Evolutionary conservation across 2,113 vertebrate genomes (phyloP).

Genomic region (Corynorhinus townsendii): DNA sequence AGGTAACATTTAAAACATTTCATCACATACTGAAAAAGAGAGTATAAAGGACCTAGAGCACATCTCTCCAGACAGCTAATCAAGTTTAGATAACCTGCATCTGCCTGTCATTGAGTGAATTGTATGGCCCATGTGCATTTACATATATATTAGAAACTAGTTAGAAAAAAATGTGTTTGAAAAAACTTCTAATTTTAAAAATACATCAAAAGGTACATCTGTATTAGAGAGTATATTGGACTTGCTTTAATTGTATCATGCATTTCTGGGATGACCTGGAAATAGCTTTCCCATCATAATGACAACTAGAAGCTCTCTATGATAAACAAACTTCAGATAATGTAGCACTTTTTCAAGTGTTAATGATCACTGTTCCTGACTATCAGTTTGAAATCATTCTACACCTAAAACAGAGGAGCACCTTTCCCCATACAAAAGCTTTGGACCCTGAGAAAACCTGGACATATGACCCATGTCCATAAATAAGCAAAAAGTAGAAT

Average conservation of each 20-base stretch:
- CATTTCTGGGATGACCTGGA: not conserved
- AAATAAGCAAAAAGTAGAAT: not conserved
- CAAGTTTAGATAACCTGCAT: not conserved
- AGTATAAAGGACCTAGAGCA: not conserved
- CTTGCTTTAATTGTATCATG: not conserved
- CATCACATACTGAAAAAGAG: not conserved
- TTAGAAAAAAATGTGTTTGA: not conserved
- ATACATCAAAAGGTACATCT: not conserved
- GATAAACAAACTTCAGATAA: not conserved
- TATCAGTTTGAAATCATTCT: constrained; percentile 20
- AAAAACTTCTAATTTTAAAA: constrained; percentile 8
- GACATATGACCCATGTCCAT: not conserved
- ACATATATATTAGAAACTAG: not conserved
- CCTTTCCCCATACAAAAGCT: not conserved
- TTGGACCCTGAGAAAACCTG: not conserved
- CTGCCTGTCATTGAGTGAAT: not conserved
- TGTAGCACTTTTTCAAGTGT: not conserved
- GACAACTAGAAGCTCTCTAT: not conserved
- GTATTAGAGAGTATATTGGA: not conserved
- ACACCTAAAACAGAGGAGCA: not conserved
- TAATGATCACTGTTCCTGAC: not conserved
- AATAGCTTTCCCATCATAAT: not conserved
- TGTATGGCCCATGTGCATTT: not conserved
- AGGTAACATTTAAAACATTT: constrained; percentile 15
- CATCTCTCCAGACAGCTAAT: not conserved